These are phyloP conservation scores for Mesoligia furuncula DNA, from an alignment of 2,888 invertebrate species.

Conservation along the genomic window DNA sequence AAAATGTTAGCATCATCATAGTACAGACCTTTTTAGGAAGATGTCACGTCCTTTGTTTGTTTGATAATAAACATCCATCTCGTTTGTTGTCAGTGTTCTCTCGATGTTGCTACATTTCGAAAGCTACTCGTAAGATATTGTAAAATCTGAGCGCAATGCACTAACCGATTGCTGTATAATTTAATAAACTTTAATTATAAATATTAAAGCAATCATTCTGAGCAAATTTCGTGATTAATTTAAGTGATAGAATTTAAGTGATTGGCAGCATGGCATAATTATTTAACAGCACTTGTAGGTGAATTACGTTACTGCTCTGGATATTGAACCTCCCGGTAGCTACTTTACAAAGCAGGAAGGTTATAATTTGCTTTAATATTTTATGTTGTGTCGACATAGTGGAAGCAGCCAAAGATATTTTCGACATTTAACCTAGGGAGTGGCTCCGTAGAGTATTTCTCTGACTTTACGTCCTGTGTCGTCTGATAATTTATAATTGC, in stretches of 20 bases:
- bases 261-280: slow-evolving; percentile 25
- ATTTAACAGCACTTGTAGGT: slow-evolving; percentile 16
- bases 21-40: background rate
- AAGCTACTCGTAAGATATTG: slow-evolving; percentile 14
- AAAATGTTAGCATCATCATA: background rate
- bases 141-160: slow-evolving; percentile 4
- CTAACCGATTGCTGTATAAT: slow-evolving; percentile 21
- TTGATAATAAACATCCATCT: slow-evolving; percentile 1
- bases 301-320: slow-evolving; percentile 5
- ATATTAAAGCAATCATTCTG: slow-evolving; percentile 36
- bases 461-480: background rate
- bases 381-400: background rate
- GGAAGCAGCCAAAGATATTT: background rate
- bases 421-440: background rate
- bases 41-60: background rate
- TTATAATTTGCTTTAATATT: slow-evolving; percentile 14
- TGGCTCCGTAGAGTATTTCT: background rate
- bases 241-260: slow-evolving; percentile 24
- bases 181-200: slow-evolving; percentile 31
- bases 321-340: slow-evolving; percentile 1
- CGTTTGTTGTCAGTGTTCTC: background rate
- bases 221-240: slow-evolving; percentile 26
- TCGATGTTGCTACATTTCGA: slow-evolving; percentile 20
- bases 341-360: background rate
- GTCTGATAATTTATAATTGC: background rate